phyloP scores from a whole-genome alignment of 2,113 vertebrate genomes.

The Natator depressus region DNA sequence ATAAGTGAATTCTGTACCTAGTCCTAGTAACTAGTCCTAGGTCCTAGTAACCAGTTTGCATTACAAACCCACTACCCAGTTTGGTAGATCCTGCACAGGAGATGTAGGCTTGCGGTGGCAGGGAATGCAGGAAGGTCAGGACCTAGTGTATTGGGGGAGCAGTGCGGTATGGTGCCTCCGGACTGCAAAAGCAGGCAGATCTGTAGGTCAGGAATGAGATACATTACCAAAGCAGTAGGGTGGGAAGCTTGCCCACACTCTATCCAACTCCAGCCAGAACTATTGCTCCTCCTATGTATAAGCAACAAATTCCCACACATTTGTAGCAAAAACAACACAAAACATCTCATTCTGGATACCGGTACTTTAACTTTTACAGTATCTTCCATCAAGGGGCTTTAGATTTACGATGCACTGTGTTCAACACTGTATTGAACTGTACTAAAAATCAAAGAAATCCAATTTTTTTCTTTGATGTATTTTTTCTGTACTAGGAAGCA shows the following conservation, averaged over 20 bases:
- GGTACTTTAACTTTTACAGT: too few relatives aligned
- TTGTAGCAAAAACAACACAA: too few relatives aligned
- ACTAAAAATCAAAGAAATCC: too few relatives aligned
- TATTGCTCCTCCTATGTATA: not conserved
- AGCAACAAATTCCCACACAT: not conserved
- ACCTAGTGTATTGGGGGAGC: not conserved
- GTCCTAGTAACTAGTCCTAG: too few relatives aligned
- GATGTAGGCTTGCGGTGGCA: not conserved
- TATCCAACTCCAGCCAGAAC: not conserved
- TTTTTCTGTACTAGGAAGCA: too few relatives aligned
- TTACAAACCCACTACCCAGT: not conserved
- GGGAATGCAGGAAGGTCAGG: not conserved
- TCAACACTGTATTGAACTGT: too few relatives aligned
- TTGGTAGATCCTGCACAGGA: not conserved
- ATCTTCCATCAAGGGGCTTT: too few relatives aligned
- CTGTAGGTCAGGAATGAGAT: not conserved
- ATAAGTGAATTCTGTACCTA: not conserved
- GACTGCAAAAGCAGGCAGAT: not conserved
- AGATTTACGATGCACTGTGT: too few relatives aligned
- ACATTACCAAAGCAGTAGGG: not conserved
- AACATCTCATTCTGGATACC: too few relatives aligned
- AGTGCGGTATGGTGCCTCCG: not conserved
- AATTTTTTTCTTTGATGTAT: too few relatives aligned
- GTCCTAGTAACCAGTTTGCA: too few relatives aligned
- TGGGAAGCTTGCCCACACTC: not conserved